Conservation (phyloP, 1,140 invertebrate genomes). For the Macrocentrus cingulum region DNA sequence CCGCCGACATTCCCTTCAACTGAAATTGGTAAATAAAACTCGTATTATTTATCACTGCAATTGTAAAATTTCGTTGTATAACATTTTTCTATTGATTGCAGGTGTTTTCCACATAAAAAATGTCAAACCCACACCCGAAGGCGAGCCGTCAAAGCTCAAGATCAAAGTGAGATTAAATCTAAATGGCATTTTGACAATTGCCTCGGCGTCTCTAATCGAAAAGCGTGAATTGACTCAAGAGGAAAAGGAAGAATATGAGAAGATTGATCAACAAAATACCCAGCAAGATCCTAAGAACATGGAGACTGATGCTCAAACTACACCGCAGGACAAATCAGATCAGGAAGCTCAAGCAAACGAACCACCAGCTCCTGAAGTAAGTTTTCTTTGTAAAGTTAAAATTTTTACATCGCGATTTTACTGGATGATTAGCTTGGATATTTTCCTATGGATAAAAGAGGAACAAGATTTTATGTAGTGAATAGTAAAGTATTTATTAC, state of each 20-base stretch:
- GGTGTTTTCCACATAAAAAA: conserved; percentile 83
- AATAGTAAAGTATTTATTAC: too few species aligned
- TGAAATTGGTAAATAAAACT: conserved; percentile 73
- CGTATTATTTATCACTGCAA: conserved; percentile 22
- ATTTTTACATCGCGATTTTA: background rate
- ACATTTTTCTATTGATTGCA: conserved; percentile 43
- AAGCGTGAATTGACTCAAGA: conserved; percentile 71
- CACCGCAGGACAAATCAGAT: conserved; percentile 53
- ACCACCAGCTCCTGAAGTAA: conserved; percentile 59
- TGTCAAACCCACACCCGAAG: conserved; percentile 81
- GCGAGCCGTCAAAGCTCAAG: conserved; percentile 90
- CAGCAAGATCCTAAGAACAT: conserved; percentile 51
- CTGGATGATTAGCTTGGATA: background rate
- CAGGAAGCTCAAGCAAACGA: conserved; percentile 57
- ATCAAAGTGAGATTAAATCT: conserved; percentile 92
- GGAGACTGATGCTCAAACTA: conserved; percentile 53
- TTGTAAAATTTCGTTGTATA: conserved; percentile 12
- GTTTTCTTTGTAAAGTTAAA: background rate
- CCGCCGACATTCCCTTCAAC: conserved; percentile 73
- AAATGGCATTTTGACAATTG: conserved; percentile 88
- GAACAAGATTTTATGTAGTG: too few species aligned
- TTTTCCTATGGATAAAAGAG: too few species aligned
- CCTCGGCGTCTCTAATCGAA: conserved; percentile 83
- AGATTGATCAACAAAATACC: conserved; percentile 49
- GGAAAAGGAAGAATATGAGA: conserved; percentile 61